Evolutionary conservation across 2,888 invertebrate genomes (phyloP).

Genomic region (Aporophyla nigra): DNA sequence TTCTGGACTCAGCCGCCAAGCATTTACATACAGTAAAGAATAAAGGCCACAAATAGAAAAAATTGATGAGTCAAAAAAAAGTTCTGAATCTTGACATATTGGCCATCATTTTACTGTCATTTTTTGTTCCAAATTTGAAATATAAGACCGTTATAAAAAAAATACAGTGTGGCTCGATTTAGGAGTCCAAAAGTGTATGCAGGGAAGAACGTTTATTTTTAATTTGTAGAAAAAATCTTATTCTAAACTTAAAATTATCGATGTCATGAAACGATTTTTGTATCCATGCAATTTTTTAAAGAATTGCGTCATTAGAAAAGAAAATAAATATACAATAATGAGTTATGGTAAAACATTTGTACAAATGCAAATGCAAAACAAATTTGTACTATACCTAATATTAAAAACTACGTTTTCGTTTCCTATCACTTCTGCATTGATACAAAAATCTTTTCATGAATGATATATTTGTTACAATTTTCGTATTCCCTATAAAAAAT

Average conservation of each 20-base stretch:
- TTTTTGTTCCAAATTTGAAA: neutral
- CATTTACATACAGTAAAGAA: neutral
- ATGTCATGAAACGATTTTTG: slow-evolving; percentile 17
- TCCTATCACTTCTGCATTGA: slow-evolving; percentile 12
- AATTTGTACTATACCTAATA: slow-evolving; percentile 46
- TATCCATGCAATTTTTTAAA: slow-evolving; percentile 17
- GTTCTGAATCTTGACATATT: neutral
- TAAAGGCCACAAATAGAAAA: neutral
- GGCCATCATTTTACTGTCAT: neutral
- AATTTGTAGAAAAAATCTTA: slow-evolving; percentile 58
- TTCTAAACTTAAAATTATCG: slow-evolving; percentile 34
- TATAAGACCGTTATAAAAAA: neutral
- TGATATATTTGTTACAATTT: slow-evolving; percentile 12
- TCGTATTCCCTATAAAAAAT: slow-evolving; percentile 30
- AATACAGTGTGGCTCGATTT: neutral
- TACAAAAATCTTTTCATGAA: slow-evolving; percentile 43
- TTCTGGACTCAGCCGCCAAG: no score
- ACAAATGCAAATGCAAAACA: slow-evolving; percentile 42
- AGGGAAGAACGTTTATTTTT: slow-evolving; percentile 43
- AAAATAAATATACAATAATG: slow-evolving; percentile 10
- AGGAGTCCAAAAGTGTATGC: neutral
- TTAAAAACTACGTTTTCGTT: slow-evolving; percentile 7
- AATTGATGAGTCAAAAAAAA: neutral
- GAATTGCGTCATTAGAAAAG: neutral
- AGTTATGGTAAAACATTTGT: slow-evolving; percentile 28